Base-by-base conservation (phyloP, 1,140 invertebrate species). In the Pogonus chalceus region DNA sequence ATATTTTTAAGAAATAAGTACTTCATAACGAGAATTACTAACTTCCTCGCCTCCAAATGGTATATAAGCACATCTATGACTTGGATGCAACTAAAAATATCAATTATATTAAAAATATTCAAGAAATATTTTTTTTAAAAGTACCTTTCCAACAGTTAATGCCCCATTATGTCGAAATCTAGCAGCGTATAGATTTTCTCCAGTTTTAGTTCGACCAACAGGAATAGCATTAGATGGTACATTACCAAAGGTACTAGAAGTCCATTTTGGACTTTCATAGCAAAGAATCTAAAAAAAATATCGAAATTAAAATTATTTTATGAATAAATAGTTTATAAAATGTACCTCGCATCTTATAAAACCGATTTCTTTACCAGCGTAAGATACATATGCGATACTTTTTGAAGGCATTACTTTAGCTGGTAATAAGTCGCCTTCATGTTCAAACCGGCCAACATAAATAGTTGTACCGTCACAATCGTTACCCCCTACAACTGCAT, bases 381-480 rank as follows among this genome's bases (percentile, higher is more conserved):
- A 31, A 31, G 4, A 14, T 14, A 7, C 26, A 31, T 31, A 31
- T 31, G 14, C 14, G 26, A 75, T 72, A 26, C 76, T 72, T 62
- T 79, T 82, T 1, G 68, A 70, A 1, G 86, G 84, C 20, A 86
- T 82, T 2, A 89, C 75, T 71, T 90, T 90, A 0, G 84, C 85
- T 12, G 87, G 87, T 10, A 89, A 56, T 61, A 85, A 72, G 61
- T 88, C 85, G 1, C 83, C 84, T 51, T 81, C 75, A 63, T 88
- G 81, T 39, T 70, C 79, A 1, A 83, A 82, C 51, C 88, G 75
- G 1, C 87, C 88, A 3, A 88, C 81, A 62, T 79, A 90, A 51
- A 91, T 84, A 35, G 76, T 70, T 1, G 75, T 73, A n/a, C 85
- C 85, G 60, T 88, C 85, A 3, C 68, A 60, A 61, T 91, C 88